phyloP scores from a whole-genome alignment of 37 sponge, comb jelly and placozoan genomes.

The Spongilla lacustris region DNA sequence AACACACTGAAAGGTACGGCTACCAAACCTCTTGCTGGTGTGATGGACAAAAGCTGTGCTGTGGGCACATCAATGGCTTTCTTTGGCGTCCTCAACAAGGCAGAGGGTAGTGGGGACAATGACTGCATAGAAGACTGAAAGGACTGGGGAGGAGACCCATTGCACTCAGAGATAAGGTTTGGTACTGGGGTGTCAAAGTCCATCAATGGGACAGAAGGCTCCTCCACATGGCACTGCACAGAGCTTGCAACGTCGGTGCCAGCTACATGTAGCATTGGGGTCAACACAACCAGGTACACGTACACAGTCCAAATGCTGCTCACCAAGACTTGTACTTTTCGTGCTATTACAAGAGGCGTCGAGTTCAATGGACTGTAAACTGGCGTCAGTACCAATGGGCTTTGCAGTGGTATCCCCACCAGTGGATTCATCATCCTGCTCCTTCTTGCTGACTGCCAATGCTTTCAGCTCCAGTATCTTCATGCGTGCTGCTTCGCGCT shows the following conservation, averaged over 20 bases:
- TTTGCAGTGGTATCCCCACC: not conserved
- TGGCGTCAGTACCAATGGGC: not conserved
- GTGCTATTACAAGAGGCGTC: too few relatives aligned
- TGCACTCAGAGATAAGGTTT: not conserved
- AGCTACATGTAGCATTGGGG: not conserved
- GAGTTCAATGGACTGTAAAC: too few relatives aligned
- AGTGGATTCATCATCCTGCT: not conserved
- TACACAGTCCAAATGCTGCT: too few relatives aligned
- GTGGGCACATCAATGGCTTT: not conserved
- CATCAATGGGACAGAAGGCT: not conserved
- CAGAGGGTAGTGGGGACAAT: not conserved
- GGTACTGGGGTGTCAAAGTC: not conserved
- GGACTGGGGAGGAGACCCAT: not conserved
- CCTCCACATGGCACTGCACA: not conserved
- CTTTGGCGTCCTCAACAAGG: not conserved
- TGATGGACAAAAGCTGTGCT: constrained; percentile 1
- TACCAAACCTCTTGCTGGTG: not conserved
- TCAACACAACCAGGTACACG: not conserved
- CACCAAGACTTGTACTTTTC: not conserved
- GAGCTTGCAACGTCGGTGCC: not conserved
- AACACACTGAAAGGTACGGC: not conserved
- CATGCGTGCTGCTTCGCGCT: constrained; percentile 33
- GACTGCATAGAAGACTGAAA: not conserved
- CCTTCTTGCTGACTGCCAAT: constrained; percentile 3
- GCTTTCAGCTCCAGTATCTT: constrained; percentile 50